Evolutionary conservation across 2,888 invertebrate genomes (phyloP).

Genomic region (Deilephila elpenor): DNA sequence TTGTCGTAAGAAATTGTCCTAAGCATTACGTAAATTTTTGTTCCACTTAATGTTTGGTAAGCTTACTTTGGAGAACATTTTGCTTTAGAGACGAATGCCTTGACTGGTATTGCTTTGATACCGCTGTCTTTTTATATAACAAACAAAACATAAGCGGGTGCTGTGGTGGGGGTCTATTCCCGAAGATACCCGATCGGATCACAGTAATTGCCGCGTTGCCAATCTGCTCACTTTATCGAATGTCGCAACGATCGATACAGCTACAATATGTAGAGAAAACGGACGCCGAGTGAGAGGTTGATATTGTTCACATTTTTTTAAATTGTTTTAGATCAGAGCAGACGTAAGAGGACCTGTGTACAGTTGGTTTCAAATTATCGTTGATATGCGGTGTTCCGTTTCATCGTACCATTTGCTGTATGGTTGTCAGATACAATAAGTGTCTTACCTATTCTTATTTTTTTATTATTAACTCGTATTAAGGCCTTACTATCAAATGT

Average conservation of each 20-base stretch:
- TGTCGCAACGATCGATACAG: constrained; percentile 74
- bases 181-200: constrained; percentile 80
- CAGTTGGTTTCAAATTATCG: background rate
- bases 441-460: no score
- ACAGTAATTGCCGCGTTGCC: constrained; percentile 78
- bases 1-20: constrained; percentile 50
- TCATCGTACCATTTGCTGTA: no score
- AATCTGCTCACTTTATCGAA: constrained; percentile 77
- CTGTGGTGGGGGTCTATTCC: constrained; percentile 76
- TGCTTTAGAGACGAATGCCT: constrained; percentile 76
- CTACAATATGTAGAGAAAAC: constrained; percentile 73
- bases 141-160: constrained; percentile 74
- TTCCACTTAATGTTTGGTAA: constrained; percentile 49
- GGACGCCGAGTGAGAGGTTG: constrained; percentile 67
- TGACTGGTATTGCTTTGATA: constrained; percentile 76
- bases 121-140: constrained; percentile 82
- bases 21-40: constrained; percentile 55
- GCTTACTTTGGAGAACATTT: constrained; percentile 83
- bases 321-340: constrained; percentile 17
- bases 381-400: no score
- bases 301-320: constrained; percentile 56
- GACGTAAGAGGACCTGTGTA: background rate
- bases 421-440: no score
- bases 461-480: no score
- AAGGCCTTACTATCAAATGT: no score